Conservation (phyloP, 2,888 invertebrate species). For the Pristionchus arcanus region DNA sequence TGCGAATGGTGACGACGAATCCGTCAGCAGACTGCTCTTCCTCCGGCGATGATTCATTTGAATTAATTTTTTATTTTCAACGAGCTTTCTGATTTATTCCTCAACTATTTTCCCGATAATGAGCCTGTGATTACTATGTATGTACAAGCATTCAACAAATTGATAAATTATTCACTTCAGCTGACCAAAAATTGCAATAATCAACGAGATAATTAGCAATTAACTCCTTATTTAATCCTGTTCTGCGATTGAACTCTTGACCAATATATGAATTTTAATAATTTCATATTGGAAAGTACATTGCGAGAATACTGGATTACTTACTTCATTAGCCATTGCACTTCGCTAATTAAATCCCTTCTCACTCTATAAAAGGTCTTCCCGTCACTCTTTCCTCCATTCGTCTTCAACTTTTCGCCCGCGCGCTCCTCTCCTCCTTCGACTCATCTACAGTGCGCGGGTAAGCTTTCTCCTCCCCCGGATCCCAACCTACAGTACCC, state of each 20-base stretch:
- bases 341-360: neutral
- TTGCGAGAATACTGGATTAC: neutral
- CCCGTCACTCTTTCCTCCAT: neutral
- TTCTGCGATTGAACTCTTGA: neutral
- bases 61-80: neutral
- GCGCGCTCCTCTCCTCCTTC: neutral
- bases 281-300: neutral
- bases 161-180: too few species aligned
- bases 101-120: too few species aligned
- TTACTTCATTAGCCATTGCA: neutral
- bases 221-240: neutral
- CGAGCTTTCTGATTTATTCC: too few species aligned
- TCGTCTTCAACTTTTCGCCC: neutral
- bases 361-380: neutral
- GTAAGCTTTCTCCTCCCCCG: neutral
- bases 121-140: too few species aligned
- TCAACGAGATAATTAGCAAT: neutral
- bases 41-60: neutral
- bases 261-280: neutral
- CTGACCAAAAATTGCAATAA: too few species aligned
- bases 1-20: neutral
- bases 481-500: neutral
- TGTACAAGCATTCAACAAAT: too few species aligned
- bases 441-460: neutral
- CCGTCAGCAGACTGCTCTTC: neutral